These are phyloP conservation scores for Ginglymostoma cirratum DNA, from an alignment of 2,113 vertebrate genomes.

Conservation along the genomic window DNA sequence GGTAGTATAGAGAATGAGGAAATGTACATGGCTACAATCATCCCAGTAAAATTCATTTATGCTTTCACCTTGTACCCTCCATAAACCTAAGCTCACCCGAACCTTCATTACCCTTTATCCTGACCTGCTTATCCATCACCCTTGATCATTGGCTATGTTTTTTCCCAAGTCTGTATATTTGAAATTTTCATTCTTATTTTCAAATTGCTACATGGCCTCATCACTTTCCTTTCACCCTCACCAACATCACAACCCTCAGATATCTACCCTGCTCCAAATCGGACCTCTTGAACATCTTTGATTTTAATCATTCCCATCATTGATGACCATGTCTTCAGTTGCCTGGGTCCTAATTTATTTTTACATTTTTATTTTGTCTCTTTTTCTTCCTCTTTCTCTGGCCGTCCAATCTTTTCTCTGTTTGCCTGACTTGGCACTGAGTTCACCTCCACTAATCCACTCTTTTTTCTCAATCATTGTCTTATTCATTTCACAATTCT, in stretches of 20 bases:
- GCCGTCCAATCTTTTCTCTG: not conserved
- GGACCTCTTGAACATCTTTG: not conserved
- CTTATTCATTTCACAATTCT: too few relatives aligned
- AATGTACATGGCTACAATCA: not conserved
- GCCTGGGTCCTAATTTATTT: too few relatives aligned
- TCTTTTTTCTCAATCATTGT: too few relatives aligned
- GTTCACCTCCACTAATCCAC: not conserved
- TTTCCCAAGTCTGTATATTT: not conserved
- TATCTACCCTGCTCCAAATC: not conserved
- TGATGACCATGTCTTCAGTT: not conserved
- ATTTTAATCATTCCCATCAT: not conserved
- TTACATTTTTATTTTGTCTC: not conserved
- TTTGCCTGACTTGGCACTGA: not conserved
- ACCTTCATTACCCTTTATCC: too few relatives aligned
- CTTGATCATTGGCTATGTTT: not conserved
- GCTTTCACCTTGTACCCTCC: not conserved
- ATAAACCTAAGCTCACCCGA: not conserved
- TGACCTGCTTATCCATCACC: too few relatives aligned
- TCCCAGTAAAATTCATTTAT: not conserved
- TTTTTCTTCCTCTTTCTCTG: not conserved
- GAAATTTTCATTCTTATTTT: not conserved
- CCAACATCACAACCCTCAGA: not conserved
- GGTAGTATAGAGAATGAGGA: not conserved
- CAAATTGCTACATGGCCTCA: not conserved
- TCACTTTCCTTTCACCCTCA: not conserved